A percentile compares a stretch with the other conserved stretches of the same genome.
These are phyloP conservation scores for Arctia plantaginis DNA, from an alignment of 2,888 invertebrate genomes.

Conservation along the genomic window DNA sequence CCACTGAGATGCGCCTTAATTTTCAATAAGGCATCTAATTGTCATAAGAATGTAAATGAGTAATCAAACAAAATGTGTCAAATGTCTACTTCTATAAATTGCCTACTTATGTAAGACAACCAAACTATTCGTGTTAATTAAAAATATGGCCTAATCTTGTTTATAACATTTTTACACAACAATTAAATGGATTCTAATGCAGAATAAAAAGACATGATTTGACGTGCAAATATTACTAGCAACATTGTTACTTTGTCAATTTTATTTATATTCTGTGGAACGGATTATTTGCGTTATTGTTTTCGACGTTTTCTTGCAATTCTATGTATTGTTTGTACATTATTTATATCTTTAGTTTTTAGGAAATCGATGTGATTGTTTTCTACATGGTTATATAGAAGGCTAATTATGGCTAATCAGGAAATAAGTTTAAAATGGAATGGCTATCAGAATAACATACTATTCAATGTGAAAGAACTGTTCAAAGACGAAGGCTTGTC, in stretches of 20 bases:
- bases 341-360: background rate
- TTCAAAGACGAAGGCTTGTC: slow-evolving; percentile 89
- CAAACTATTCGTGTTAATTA: no score
- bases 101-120: no score
- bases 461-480: slow-evolving; percentile 88
- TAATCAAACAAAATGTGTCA: no score
- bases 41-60: no score
- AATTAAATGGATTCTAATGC: no score
- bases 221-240: background rate
- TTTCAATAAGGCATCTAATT: no score
- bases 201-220: background rate
- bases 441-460: slow-evolving; percentile 88
- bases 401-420: slow-evolving; percentile 77
- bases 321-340: background rate
- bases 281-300: slow-evolving; percentile 16
- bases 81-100: no score
- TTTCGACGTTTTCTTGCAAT: slow-evolving; percentile 5
- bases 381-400: slow-evolving; percentile 30
- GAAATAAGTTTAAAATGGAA: slow-evolving; percentile 91
- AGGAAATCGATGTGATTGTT: background rate
- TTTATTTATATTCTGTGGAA: background rate
- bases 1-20: no score
- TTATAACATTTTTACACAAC: no score
- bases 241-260: background rate
- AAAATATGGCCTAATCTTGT: no score